Evolutionary conservation across 1,140 invertebrate species (phyloP).

Genomic region (Drosophila kanapiae): DNA sequence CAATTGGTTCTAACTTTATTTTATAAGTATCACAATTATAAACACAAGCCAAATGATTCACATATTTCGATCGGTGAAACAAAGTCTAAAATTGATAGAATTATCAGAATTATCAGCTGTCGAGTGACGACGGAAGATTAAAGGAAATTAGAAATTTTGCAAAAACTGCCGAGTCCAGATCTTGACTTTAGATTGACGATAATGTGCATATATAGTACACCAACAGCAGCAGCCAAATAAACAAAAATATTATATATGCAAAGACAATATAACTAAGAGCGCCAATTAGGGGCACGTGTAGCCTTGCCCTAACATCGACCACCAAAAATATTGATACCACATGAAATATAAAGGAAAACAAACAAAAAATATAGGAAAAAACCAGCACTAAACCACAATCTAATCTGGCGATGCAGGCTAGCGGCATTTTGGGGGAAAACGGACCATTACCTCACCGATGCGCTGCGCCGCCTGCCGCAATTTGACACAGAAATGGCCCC

Average conservation of each 20-base stretch:
- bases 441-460: slow-evolving; percentile 1
- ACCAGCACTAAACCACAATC: slow-evolving; percentile 33
- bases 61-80: slow-evolving; percentile 11
- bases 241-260: slow-evolving; percentile 13
- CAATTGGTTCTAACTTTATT: neutral
- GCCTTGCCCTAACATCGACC: slow-evolving; percentile 49
- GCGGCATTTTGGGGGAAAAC: neutral
- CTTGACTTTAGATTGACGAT: slow-evolving; percentile 17
- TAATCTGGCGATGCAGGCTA: slow-evolving; percentile 52
- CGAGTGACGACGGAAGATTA: slow-evolving; percentile 14
- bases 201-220: slow-evolving; percentile 1
- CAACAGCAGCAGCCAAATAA: slow-evolving; percentile 2
- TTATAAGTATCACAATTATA: neutral
- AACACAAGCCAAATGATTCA: slow-evolving; percentile 24
- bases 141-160: slow-evolving; percentile 8
- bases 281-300: slow-evolving; percentile 54
- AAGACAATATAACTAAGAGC: slow-evolving; percentile 6
- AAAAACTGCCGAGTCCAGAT: slow-evolving; percentile 10
- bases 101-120: slow-evolving; percentile 44
- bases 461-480: slow-evolving; percentile 3
- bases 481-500: slow-evolving; percentile 11
- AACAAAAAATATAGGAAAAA: slow-evolving; percentile 40
- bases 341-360: neutral
- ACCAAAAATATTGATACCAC: slow-evolving; percentile 36
- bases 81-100: slow-evolving; percentile 32